These are phyloP conservation scores for Epinephelus moara DNA, from an alignment of 2,113 vertebrate species.

Conservation along the genomic window DNA sequence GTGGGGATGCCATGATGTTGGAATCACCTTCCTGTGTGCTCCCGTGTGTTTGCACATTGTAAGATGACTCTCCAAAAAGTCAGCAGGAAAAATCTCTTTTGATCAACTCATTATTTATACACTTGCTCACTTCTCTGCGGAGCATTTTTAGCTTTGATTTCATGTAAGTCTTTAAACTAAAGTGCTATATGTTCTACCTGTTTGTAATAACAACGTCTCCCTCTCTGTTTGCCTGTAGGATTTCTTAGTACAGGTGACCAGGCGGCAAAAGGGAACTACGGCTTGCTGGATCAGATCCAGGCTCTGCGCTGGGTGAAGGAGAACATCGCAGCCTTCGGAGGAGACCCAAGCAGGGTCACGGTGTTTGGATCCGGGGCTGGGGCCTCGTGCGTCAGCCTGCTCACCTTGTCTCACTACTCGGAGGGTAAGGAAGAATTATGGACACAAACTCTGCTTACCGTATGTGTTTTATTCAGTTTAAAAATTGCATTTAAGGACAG, in stretches of 20 bases:
- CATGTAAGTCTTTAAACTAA: neutral
- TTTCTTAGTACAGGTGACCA: constrained; percentile 97
- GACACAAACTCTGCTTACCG: neutral
- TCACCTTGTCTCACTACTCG: constrained; percentile 97
- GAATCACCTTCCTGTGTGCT: neutral
- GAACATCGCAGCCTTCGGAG: constrained; percentile 94
- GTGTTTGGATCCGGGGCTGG: constrained; percentile 98
- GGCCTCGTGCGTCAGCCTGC: constrained; percentile 96
- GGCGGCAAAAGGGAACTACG: constrained; percentile 97
- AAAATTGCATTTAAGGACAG: neutral
- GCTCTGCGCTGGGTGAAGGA: constrained; percentile 97
- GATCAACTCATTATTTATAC: constrained; percentile 20
- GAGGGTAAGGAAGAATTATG: constrained; percentile 87
- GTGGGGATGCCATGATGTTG: neutral
- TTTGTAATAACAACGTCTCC: neutral
- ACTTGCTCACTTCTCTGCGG: neutral
- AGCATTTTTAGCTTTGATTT: neutral
- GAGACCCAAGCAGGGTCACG: constrained; percentile 94
- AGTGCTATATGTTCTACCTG: neutral
- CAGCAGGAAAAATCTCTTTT: neutral
- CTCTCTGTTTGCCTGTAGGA: constrained; percentile 78
- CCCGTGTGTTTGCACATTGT: neutral
- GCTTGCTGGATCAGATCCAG: constrained; percentile 97
- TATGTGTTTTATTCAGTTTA: neutral
- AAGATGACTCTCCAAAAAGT: constrained; percentile 5